Evolutionary conservation across 2,797 vertebrate genomes (phyloP).

Genomic region (Sparus aurata): DNA sequence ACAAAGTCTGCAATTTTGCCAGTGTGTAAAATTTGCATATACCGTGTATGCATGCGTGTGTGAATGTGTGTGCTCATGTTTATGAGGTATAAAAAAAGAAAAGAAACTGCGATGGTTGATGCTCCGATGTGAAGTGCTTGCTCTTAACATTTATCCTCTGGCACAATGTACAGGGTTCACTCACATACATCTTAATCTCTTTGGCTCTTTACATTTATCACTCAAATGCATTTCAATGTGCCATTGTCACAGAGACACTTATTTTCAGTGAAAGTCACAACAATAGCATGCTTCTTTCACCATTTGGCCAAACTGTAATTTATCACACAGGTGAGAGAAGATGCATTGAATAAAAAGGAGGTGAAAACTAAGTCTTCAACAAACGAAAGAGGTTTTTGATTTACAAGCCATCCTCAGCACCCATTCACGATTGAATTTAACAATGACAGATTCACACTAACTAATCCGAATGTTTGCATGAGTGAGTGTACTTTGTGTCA

Average conservation of each 20-base stretch:
- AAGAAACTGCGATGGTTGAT: background rate
- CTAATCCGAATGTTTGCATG: conserved; percentile 19
- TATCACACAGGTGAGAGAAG: conserved; percentile 63
- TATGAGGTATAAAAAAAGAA: background rate
- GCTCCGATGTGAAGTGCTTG: conserved; percentile 3
- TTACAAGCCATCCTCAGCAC: conserved; percentile 33
- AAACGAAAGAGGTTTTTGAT: conserved; percentile 36
- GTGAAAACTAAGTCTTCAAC: background rate
- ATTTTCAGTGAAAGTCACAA: conserved; percentile 62
- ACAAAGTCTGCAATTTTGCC: conserved; percentile 59
- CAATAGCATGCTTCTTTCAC: conserved; percentile 60
- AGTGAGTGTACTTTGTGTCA: conserved; percentile 37
- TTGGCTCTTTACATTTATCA: background rate
- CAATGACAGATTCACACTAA: conserved; percentile 21
- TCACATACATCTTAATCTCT: conserved; percentile 8
- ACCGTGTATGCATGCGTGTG: conserved; percentile 6
- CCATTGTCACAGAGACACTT: conserved; percentile 24
- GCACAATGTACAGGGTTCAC: background rate
- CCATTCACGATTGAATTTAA: conserved; percentile 31
- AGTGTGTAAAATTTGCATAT: conserved; percentile 33
- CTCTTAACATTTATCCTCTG: background rate
- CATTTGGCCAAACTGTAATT: conserved; percentile 59
- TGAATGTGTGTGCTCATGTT: conserved; percentile 7
- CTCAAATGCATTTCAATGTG: background rate
- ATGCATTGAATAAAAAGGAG: conserved; percentile 17